Evolutionary conservation across 2,888 invertebrate genomes (phyloP).

Genomic region (Eutolmus rufibarbis): DNA sequence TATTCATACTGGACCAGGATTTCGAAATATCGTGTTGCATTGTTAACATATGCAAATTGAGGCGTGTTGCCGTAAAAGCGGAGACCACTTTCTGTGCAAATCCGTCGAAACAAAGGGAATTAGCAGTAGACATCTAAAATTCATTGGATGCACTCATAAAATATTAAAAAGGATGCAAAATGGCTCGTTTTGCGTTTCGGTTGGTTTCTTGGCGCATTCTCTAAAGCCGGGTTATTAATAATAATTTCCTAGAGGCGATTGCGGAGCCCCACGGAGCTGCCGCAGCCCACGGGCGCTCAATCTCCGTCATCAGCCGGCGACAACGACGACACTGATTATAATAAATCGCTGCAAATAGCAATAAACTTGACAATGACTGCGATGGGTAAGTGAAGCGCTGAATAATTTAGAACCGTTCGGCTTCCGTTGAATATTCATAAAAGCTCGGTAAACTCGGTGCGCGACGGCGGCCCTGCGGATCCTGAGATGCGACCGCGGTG

Average conservation of each 20-base stretch:
- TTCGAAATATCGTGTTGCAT: not conserved
- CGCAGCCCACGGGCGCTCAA: not conserved
- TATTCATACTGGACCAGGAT: not conserved
- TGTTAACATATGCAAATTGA: not conserved
- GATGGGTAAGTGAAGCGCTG: not conserved
- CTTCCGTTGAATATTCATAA: not conserved
- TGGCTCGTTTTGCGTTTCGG: not conserved
- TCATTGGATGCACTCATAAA: not conserved
- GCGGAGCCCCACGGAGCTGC: not conserved
- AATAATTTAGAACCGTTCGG: not conserved
- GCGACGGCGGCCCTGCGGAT: not conserved
- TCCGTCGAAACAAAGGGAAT: not conserved
- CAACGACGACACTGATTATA: not conserved
- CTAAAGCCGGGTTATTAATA: not conserved
- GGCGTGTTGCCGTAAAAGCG: not conserved
- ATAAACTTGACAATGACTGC: slow-evolving; percentile 8
- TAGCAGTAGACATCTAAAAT: not conserved
- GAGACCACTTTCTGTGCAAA: not conserved
- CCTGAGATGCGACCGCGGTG: not conserved
- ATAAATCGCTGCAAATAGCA: slow-evolving; percentile 2
- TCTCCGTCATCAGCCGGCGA: not conserved
- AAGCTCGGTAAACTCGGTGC: not conserved
- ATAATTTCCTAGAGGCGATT: not conserved
- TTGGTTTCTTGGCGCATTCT: not conserved
- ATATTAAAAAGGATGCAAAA: not conserved